Evolutionary conservation across 2,888 invertebrate genomes (phyloP).

Genomic region (Epistrophe grossulariae): DNA sequence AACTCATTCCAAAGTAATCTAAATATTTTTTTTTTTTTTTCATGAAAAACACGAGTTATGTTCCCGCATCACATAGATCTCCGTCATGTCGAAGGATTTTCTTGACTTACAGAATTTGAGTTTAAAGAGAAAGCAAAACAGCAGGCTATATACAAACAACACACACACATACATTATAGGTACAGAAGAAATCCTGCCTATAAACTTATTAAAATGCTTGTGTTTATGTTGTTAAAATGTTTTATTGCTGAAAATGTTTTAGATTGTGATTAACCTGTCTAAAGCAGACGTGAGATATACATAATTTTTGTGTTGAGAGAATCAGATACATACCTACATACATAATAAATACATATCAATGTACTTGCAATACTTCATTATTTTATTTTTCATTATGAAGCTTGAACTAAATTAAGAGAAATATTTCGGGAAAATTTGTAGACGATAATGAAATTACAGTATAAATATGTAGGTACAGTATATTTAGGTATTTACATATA

Average conservation of each 20-base stretch:
- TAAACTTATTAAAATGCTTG: slow-evolving; percentile 38
- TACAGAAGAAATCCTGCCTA: background rate
- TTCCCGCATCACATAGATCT: slow-evolving; percentile 2
- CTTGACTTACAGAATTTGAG: background rate
- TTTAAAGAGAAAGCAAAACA: slow-evolving; percentile 12
- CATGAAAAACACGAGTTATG: slow-evolving; percentile 22
- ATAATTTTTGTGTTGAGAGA: too few relatives aligned
- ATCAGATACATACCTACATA: too few relatives aligned
- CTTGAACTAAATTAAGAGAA: too few relatives aligned
- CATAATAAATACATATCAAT: too few relatives aligned
- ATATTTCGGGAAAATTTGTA: too few relatives aligned
- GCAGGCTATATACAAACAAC: background rate
- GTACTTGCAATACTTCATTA: too few relatives aligned
- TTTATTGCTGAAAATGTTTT: slow-evolving; percentile 58
- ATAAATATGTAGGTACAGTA: too few relatives aligned
- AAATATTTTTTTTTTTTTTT: slow-evolving; percentile 24
- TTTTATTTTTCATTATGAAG: too few relatives aligned
- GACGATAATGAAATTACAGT: too few relatives aligned
- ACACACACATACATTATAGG: too few relatives aligned
- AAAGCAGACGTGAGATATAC: background rate
- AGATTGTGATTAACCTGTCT: slow-evolving; percentile 29
- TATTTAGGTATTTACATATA: too few relatives aligned
- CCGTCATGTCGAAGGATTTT: slow-evolving; percentile 34
- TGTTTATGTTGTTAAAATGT: slow-evolving; percentile 61
- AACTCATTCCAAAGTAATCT: slow-evolving; percentile 30